Evolutionary conservation across 1,140 invertebrate genomes (phyloP).

Genomic region (Lanistes nyassanus): DNA sequence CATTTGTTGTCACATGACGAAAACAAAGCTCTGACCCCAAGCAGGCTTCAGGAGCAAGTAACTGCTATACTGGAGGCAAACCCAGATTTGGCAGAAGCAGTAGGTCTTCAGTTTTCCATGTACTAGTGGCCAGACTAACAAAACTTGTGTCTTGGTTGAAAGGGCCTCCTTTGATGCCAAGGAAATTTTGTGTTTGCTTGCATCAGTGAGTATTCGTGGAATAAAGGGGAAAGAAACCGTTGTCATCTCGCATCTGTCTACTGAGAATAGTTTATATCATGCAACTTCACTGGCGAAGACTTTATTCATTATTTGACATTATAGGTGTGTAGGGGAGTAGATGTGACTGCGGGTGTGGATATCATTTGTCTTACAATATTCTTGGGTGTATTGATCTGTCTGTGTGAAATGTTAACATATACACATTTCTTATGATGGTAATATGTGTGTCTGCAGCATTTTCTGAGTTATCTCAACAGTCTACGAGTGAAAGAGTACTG

Average conservation of each 20-base stretch:
- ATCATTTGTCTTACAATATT: no score
- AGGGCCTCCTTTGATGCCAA: neutral
- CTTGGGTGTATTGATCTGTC: neutral
- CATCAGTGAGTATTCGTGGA: no score
- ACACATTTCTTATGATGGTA: neutral
- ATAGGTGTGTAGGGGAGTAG: no score
- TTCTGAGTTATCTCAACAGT: constrained; percentile 89
- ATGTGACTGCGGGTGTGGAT: no score
- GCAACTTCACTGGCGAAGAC: no score
- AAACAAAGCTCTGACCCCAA: constrained; percentile 79
- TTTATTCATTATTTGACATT: no score
- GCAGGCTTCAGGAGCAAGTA: constrained; percentile 80
- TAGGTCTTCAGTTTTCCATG: constrained; percentile 55
- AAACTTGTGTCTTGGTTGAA: neutral
- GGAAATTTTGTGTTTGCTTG: neutral
- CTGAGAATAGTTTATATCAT: no score
- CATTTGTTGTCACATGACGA: constrained; percentile 84
- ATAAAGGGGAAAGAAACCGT: no score
- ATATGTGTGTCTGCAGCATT: constrained; percentile 76
- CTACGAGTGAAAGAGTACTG: constrained; percentile 87
- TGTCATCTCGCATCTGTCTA: no score
- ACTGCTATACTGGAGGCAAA: constrained; percentile 81
- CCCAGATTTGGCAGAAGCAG: constrained; percentile 83
- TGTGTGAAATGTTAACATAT: neutral
- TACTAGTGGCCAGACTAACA: no score